phyloP scores from a whole-genome alignment of 2,113 vertebrate genomes.

The Rhodinocichla rosea region DNA sequence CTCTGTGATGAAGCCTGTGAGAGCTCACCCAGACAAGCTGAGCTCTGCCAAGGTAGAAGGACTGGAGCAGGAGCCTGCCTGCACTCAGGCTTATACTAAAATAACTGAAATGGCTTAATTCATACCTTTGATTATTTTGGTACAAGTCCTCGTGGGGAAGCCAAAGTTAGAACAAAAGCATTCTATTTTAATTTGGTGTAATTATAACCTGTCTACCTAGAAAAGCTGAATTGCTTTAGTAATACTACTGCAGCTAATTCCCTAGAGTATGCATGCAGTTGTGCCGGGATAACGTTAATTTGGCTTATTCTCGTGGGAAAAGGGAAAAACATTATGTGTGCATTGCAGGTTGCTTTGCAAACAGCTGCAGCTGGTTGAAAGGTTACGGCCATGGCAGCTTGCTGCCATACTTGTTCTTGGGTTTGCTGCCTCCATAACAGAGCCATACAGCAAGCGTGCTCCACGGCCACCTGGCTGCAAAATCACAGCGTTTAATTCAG shows the following conservation, averaged over 20 bases:
- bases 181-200: constrained; percentile 36
- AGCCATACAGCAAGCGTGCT: background rate
- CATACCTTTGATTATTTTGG: background rate
- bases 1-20: background rate
- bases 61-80: background rate
- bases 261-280: background rate
- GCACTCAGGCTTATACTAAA: background rate
- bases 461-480: background rate
- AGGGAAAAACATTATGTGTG: background rate
- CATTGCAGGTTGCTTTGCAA: background rate
- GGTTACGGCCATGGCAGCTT: background rate
- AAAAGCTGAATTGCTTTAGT: background rate
- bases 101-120: background rate
- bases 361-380: background rate
- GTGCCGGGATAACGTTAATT: background rate
- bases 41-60: background rate
- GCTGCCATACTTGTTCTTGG: background rate
- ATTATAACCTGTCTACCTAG: constrained; percentile 19
- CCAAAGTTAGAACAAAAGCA: constrained; percentile 16
- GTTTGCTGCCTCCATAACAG: background rate
- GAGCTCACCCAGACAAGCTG: background rate
- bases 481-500: background rate
- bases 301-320: background rate
- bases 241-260: background rate
- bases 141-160: background rate